phyloP scores from a whole-genome alignment of 2,797 vertebrate genomes.

The Paramormyrops hopkinsi region DNA sequence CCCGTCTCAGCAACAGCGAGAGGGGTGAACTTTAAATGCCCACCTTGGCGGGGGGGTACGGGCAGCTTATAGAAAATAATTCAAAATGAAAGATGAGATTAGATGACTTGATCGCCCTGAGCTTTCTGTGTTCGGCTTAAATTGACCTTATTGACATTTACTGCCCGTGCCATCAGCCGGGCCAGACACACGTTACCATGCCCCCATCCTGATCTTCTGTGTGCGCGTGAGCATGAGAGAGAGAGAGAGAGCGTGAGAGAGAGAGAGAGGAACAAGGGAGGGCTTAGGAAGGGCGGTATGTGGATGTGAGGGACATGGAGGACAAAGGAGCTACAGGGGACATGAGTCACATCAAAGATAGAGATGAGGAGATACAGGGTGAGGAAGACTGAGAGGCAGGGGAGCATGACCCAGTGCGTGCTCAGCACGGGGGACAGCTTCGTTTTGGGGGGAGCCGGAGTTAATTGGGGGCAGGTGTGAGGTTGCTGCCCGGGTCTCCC shows the following conservation, averaged over 20 bases:
- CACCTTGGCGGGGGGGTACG: background rate
- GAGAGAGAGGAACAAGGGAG: background rate
- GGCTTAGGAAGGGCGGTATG: background rate
- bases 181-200: background rate
- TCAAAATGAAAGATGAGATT: conserved; percentile 46
- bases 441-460: background rate
- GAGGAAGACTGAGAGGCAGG: conserved; percentile 10
- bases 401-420: conserved; percentile 18
- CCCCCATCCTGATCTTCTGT: background rate
- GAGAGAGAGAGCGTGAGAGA: background rate
- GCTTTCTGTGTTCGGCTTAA: conserved; percentile 49
- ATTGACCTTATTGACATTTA: conserved; percentile 57
- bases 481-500: background rate
- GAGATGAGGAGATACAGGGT: conserved; percentile 16
- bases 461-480: background rate
- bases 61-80: conserved; percentile 22
- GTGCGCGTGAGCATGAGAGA: background rate
- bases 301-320: background rate
- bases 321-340: conserved; percentile 4
- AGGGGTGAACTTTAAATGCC: background rate
- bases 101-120: conserved; percentile 49
- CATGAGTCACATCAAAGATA: conserved; percentile 10
- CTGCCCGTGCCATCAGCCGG: conserved; percentile 37
- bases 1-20: background rate
- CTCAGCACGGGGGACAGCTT: conserved; percentile 7